Percentiles rank a stretch among this genome's conserved stretches.
Conservation (phyloP, 35 echinoderm and acorn worm species). For the Apostichopus japonicus region DNA sequence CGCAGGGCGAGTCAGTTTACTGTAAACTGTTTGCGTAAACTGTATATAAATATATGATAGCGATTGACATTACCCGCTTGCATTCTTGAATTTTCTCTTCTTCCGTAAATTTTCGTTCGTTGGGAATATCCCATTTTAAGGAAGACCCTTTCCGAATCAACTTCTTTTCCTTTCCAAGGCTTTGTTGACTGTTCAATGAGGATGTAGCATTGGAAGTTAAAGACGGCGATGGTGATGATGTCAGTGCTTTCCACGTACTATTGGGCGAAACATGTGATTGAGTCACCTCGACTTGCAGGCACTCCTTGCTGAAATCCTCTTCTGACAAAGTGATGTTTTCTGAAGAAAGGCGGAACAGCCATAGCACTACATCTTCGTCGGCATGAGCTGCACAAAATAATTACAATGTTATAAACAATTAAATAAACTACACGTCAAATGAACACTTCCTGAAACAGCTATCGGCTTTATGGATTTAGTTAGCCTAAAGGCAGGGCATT, state of each 20-base stretch:
- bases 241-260: background rate
- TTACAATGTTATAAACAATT: background rate
- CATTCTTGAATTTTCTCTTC: slow-evolving; percentile 40
- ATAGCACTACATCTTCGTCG: slow-evolving; percentile 17
- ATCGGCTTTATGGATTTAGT: background rate
- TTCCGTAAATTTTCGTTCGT: slow-evolving; percentile 30
- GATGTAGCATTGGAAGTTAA: background rate
- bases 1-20: too few relatives aligned
- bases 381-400: background rate
- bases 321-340: background rate
- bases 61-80: slow-evolving; percentile 13
- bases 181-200: background rate
- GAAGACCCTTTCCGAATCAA: background rate
- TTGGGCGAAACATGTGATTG: background rate
- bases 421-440: background rate
- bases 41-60: too few relatives aligned
- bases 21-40: background rate
- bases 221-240: background rate
- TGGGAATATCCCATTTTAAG: slow-evolving; percentile 30
- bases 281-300: background rate
- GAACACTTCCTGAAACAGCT: background rate
- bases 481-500: too few relatives aligned
- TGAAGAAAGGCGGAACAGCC: slow-evolving; percentile 11
- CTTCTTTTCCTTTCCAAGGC: background rate
- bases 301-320: background rate